phyloP scores from a whole-genome alignment of 2,797 vertebrate genomes.

The Phalloptychus januarius region DNA sequence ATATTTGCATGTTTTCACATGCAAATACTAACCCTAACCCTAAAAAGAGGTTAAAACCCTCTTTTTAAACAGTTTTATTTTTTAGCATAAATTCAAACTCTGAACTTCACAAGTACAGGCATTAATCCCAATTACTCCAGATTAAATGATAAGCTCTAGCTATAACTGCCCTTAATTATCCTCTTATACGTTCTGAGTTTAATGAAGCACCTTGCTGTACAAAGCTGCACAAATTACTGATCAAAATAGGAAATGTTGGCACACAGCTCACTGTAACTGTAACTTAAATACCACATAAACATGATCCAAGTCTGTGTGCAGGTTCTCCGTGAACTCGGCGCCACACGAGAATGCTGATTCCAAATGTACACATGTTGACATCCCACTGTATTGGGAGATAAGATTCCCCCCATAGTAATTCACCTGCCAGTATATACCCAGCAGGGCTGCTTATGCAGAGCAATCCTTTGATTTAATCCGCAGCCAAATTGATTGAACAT shows the following conservation, averaged over 20 bases:
- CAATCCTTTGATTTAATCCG: constrained; percentile 69
- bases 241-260: background rate
- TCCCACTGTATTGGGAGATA: constrained; percentile 52
- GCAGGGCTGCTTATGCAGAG: constrained; percentile 51
- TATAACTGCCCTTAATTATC: constrained; percentile 39
- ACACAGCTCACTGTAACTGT: constrained; percentile 4
- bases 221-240: constrained; percentile 18
- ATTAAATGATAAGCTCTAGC: constrained; percentile 31
- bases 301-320: background rate
- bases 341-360: constrained; percentile 50
- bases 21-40: no score
- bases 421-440: constrained; percentile 55
- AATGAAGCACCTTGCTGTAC: constrained; percentile 40
- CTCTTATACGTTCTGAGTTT: constrained; percentile 28
- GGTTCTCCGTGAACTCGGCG: constrained; percentile 11
- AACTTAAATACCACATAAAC: constrained; percentile 23
- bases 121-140: background rate
- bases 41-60: background rate
- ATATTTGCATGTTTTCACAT: background rate
- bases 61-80: background rate
- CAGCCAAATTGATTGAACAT: constrained; percentile 72
- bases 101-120: background rate
- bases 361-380: constrained; percentile 59
- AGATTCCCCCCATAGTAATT: constrained; percentile 45
- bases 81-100: background rate